phyloP scores from a whole-genome alignment of 2,888 invertebrate species.

The Eupithecia subumbrata region DNA sequence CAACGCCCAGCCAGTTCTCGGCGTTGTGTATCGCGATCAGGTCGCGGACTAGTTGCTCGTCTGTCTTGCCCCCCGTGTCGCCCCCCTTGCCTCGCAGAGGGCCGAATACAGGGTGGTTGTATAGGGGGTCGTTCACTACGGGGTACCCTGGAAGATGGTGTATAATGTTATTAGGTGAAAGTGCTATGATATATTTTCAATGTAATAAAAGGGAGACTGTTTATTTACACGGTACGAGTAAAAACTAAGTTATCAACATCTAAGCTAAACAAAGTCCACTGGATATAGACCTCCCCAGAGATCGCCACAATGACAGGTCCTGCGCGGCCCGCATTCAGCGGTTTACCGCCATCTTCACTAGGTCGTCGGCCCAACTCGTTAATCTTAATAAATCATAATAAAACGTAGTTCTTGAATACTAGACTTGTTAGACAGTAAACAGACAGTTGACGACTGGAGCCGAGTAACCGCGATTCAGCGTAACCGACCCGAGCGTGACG shows the following conservation, averaged over 20 bases:
- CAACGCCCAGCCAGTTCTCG: slow-evolving; percentile 96
- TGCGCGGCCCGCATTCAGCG: too few species aligned
- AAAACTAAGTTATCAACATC: too few species aligned
- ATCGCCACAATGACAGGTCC: too few species aligned
- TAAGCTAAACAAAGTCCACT: neutral
- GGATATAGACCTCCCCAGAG: too few species aligned
- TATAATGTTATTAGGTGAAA: slow-evolving; percentile 2
- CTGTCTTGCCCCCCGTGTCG: slow-evolving; percentile 93
- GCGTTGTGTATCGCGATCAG: slow-evolving; percentile 96
- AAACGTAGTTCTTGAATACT: neutral
- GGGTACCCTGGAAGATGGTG: slow-evolving; percentile 89
- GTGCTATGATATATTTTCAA: neutral
- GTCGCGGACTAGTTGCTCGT: slow-evolving; percentile 94
- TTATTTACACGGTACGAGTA: neutral
- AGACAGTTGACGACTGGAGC: neutral
- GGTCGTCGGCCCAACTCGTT: neutral
- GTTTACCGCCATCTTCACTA: too few species aligned
- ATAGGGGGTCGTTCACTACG: slow-evolving; percentile 98
- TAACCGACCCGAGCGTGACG: neutral
- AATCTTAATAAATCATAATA: neutral
- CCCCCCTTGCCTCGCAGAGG: slow-evolving; percentile 95
- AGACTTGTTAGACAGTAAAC: neutral
- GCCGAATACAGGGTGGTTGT: slow-evolving; percentile 98
- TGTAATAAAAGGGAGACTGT: neutral
- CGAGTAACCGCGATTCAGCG: neutral